Conservation (phyloP, 1,140 invertebrate genomes). For the Nylanderia fulva region DNA sequence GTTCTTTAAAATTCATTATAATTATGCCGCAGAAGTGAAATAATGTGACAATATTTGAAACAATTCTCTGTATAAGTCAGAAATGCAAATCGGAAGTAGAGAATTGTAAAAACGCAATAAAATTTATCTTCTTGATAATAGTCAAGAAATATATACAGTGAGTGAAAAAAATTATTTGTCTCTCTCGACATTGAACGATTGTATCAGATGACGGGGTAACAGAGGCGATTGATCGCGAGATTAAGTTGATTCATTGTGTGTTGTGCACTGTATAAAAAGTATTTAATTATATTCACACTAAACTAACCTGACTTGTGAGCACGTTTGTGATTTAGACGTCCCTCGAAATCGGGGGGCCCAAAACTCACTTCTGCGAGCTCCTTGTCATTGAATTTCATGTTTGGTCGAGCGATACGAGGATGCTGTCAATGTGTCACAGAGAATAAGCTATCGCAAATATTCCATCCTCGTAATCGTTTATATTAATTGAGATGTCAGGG, state of each 20-base stretch:
- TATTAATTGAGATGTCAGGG: not conserved
- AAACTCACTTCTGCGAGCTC: constrained; percentile 87
- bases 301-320: constrained; percentile 86
- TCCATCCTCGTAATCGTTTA: constrained; percentile 4
- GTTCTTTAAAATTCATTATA: not conserved
- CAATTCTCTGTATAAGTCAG: too few relatives aligned
- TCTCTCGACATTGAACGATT: not conserved
- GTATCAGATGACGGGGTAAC: not conserved
- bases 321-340: constrained; percentile 89
- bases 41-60: too few relatives aligned
- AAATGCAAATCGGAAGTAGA: too few relatives aligned
- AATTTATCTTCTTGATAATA: not conserved
- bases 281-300: not conserved
- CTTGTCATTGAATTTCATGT: constrained; percentile 89
- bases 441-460: not conserved
- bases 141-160: not conserved
- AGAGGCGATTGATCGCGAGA: constrained; percentile 11
- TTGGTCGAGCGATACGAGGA: not conserved
- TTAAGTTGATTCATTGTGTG: not conserved
- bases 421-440: not conserved
- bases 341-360: constrained; percentile 88
- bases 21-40: too few relatives aligned
- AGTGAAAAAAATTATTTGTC: too few relatives aligned
- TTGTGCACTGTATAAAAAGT: not conserved
- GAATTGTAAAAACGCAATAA: too few relatives aligned